phyloP scores from a whole-genome alignment of 2,888 invertebrate genomes.

The Amiota communis region DNA sequence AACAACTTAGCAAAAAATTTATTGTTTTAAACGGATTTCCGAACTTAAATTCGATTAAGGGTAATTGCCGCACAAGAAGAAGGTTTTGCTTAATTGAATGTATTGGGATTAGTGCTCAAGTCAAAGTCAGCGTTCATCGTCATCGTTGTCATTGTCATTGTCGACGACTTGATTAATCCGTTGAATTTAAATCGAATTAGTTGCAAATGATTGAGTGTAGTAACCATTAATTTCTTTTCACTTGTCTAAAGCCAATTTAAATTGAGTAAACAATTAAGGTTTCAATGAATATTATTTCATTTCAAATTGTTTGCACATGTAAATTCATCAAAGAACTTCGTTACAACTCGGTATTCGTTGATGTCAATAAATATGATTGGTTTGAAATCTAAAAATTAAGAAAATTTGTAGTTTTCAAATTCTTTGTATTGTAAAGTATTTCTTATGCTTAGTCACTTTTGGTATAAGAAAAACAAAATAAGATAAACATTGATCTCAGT shows the following conservation, averaged over 20 bases:
- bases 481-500: too few relatives aligned
- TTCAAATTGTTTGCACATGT: too few relatives aligned
- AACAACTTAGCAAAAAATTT: slow-evolving; percentile 47
- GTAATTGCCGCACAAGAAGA: slow-evolving; percentile 58
- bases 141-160: neutral
- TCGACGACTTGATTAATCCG: slow-evolving; percentile 17
- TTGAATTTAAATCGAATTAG: slow-evolving; percentile 12
- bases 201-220: slow-evolving; percentile 19
- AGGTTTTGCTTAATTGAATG: slow-evolving; percentile 59
- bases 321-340: too few relatives aligned
- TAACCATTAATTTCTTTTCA: slow-evolving; percentile 12
- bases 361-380: too few relatives aligned
- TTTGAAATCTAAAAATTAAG: too few relatives aligned
- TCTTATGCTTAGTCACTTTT: too few relatives aligned
- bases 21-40: slow-evolving; percentile 59
- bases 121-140: slow-evolving; percentile 40
- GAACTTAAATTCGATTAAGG: slow-evolving; percentile 57
- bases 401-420: too few relatives aligned
- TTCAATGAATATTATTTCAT: too few relatives aligned
- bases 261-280: neutral
- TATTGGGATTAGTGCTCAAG: slow-evolving; percentile 33
- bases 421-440: too few relatives aligned
- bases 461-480: too few relatives aligned
- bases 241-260: neutral
- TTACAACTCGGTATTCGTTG: too few relatives aligned